Percentiles rank a stretch among this genome's conserved stretches.
These are phyloP conservation scores for Leptodactylus fuscus DNA, from an alignment of 2,113 vertebrate genomes.

Conservation along the genomic window DNA sequence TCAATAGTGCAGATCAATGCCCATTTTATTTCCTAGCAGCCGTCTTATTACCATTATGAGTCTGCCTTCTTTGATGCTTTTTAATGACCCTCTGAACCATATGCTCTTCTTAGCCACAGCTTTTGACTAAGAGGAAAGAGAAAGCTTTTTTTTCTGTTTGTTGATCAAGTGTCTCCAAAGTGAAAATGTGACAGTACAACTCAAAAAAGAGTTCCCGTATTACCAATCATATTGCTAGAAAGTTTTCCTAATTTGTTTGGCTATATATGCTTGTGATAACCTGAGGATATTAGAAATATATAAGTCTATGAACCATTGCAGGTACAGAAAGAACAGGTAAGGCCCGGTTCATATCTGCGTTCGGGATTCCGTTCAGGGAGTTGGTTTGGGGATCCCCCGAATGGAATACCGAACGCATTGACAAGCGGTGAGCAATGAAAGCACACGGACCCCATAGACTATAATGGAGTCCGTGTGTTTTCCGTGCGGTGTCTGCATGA, in stretches of 20 bases:
- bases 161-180: constrained; percentile 72
- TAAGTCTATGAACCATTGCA: not conserved
- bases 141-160: constrained; percentile 67
- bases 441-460: too few relatives aligned
- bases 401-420: too few relatives aligned
- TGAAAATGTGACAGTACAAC: constrained; percentile 70
- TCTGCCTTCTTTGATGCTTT: constrained; percentile 88
- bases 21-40: constrained; percentile 92
- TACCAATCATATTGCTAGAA: not conserved
- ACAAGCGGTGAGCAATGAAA: too few relatives aligned
- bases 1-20: constrained; percentile 95
- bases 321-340: too few relatives aligned
- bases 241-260: not conserved
- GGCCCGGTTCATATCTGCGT: too few relatives aligned
- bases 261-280: not conserved
- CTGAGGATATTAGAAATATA: not conserved
- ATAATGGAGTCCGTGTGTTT: too few relatives aligned
- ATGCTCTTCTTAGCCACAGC: constrained; percentile 78
- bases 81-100: constrained; percentile 86
- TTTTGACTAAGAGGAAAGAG: constrained; percentile 80
- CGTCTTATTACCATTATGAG: constrained; percentile 89
- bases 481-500: too few relatives aligned
- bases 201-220: constrained; percentile 63
- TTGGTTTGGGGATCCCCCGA: too few relatives aligned
- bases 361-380: too few relatives aligned